phyloP scores from a whole-genome alignment of 2,113 vertebrate genomes.

The Zingel zingel region DNA sequence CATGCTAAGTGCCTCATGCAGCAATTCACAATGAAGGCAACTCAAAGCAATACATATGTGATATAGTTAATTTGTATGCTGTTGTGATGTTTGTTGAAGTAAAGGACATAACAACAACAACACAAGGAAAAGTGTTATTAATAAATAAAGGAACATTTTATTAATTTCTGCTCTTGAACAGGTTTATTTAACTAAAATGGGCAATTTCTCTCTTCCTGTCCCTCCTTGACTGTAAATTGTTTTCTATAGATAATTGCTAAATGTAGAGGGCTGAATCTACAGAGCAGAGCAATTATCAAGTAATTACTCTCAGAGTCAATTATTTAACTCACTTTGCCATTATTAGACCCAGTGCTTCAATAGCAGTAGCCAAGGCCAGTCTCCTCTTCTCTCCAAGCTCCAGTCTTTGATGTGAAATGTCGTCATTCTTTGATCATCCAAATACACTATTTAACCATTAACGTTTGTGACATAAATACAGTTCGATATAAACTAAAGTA shows the following conservation, averaged over 20 bases:
- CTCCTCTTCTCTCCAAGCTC: too few species aligned
- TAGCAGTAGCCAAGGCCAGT: too few species aligned
- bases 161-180: constrained; percentile 6
- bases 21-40: constrained; percentile 16
- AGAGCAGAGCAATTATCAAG: constrained; percentile 44
- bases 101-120: not conserved
- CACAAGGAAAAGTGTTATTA: not conserved
- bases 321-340: constrained; percentile 5
- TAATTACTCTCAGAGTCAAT: constrained; percentile 43
- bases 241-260: constrained; percentile 49
- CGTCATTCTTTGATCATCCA: too few species aligned
- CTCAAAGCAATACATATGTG: constrained; percentile 24
- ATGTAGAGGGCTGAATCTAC: constrained; percentile 24
- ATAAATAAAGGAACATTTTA: not conserved
- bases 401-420: too few species aligned
- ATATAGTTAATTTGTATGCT: not conserved
- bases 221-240: constrained; percentile 22
- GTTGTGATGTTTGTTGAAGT: not conserved
- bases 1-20: constrained; percentile 13
- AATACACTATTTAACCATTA: not conserved
- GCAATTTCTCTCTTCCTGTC: not conserved
- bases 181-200: constrained; percentile 15
- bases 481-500: not conserved
- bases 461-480: not conserved
- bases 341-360: constrained; percentile 9